phyloP scores from a whole-genome alignment of 1,140 invertebrate genomes.

The Cydia amplana region DNA sequence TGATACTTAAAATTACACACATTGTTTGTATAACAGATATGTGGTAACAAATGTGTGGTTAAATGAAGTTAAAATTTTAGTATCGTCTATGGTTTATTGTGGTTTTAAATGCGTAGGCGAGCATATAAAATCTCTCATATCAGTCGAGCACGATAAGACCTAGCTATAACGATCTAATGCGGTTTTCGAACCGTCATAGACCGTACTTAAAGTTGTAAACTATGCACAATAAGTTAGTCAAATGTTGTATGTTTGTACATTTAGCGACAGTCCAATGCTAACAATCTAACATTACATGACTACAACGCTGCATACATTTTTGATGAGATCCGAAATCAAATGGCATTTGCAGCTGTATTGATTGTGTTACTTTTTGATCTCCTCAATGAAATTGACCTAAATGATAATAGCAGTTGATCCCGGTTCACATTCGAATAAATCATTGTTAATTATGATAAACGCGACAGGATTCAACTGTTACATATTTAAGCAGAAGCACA shows the following conservation, averaged over 20 bases:
- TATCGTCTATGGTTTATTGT: too few relatives aligned
- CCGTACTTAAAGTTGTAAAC: not conserved
- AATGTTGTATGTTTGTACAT: not conserved
- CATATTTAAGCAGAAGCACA: slow-evolving; percentile 15
- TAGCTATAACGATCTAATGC: slow-evolving; percentile 10
- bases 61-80: too few relatives aligned
- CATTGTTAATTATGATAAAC: slow-evolving; percentile 27
- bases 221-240: not conserved
- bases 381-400: slow-evolving; percentile 35
- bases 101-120: too few relatives aligned
- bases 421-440: slow-evolving; percentile 21
- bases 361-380: not conserved
- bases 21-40: too few relatives aligned
- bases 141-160: not conserved
- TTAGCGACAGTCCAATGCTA: not conserved
- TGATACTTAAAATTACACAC: too few relatives aligned
- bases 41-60: too few relatives aligned
- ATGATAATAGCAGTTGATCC: slow-evolving; percentile 3
- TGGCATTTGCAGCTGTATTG: slow-evolving; percentile 11
- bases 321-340: not conserved
- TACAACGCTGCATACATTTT: not conserved
- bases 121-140: not conserved
- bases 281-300: not conserved
- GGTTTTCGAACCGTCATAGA: not conserved
- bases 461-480: slow-evolving; percentile 19